Percentiles rank a stretch among this genome's conserved stretches.
phyloP scores from a whole-genome alignment of 2,888 invertebrate species.

The Limnephilus marmoratus region DNA sequence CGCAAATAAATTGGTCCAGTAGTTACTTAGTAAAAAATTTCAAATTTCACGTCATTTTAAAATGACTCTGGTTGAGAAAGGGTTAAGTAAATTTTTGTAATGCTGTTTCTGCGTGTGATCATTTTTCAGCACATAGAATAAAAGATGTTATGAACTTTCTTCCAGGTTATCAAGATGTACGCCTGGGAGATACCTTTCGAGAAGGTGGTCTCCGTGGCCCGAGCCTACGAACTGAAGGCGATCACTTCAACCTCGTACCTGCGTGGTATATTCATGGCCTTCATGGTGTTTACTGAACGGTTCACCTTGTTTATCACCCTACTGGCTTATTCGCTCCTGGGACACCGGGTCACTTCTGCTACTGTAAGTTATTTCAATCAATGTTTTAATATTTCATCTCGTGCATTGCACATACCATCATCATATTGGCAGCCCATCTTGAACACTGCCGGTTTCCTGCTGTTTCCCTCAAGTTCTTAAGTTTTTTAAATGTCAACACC shows the following conservation, averaged over 20 bases:
- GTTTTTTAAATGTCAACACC: too few species aligned
- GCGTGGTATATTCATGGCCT: constrained; percentile 81
- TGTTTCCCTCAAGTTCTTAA: too few species aligned
- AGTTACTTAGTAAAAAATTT: too few species aligned
- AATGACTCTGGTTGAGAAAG: too few species aligned
- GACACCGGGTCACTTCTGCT: constrained; percentile 78
- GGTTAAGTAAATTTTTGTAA: too few species aligned
- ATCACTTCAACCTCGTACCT: constrained; percentile 81
- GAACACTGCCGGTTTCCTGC: too few species aligned
- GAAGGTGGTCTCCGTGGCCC: constrained; percentile 85
- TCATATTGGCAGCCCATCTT: too few species aligned
- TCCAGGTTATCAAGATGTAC: constrained; percentile 96
- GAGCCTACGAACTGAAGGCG: constrained; percentile 82
- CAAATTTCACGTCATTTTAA: too few species aligned
- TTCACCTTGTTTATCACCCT: constrained; percentile 90
- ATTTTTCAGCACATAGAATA: background rate
- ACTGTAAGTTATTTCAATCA: constrained; percentile 72
- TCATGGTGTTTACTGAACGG: constrained; percentile 91
- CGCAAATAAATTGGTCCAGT: too few species aligned
- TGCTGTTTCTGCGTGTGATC: too few species aligned
- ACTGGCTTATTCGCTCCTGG: constrained; percentile 85
- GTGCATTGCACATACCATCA: too few species aligned
- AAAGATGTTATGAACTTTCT: background rate
- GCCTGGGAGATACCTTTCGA: constrained; percentile 96
- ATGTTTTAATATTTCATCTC: background rate